Base-by-base conservation (phyloP, 2,888 invertebrate genomes). In the Latrodectus hesperus region DNA sequence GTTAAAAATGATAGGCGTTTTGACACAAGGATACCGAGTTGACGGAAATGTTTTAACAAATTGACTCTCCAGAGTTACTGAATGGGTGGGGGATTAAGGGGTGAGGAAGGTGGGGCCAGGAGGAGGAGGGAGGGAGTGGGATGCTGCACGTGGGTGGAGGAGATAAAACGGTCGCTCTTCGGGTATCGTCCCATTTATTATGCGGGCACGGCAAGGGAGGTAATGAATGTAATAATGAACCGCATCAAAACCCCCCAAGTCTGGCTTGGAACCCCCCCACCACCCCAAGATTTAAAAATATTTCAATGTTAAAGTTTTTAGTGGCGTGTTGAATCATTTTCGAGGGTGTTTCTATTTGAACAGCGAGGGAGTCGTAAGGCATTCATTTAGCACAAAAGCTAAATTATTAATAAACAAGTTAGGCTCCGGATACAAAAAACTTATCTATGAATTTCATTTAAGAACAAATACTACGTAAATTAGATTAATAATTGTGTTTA, bases 21-120 rank as follows among this genome's bases (percentile, higher is more conserved):
- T 77, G 77, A 77, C 77, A 77, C 67, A 26, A 14, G 55, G 55
- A 3, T 3, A 55, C 55, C 11, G 2, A 55, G 55, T 11, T 55
- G 55, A 70, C 75, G 75, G 82, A 82, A 82, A 74, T 82, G 75
- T 76, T 82, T 82, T 83, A 83, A 76, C 68, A 70, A 83, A 76
- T 83, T 83, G 83, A 83, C 83, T 83, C 73, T 73, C 70, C 52
- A 26, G 52, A 16, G 64, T n/a, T 55, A 55, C 75, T 71, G 64
- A 68, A 71, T 55, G 53, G 71, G 49, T 17, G 71, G 38, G 70
- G 79, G 60, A 26, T 49, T n/a, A 51, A 26, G 49, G n/a, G 75
- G 64, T 75, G 64, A 22, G 52, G 60, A 64, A 60, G 17, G 67
- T n/a, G 60, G 64, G 72, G 80, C 65, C 64, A n/a, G 17, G 78